A percentile compares a stretch with the other conserved stretches of the same genome.
These are phyloP conservation scores for Papilio dardanus DNA, from an alignment of 1,140 invertebrate genomes.

Conservation along the genomic window DNA sequence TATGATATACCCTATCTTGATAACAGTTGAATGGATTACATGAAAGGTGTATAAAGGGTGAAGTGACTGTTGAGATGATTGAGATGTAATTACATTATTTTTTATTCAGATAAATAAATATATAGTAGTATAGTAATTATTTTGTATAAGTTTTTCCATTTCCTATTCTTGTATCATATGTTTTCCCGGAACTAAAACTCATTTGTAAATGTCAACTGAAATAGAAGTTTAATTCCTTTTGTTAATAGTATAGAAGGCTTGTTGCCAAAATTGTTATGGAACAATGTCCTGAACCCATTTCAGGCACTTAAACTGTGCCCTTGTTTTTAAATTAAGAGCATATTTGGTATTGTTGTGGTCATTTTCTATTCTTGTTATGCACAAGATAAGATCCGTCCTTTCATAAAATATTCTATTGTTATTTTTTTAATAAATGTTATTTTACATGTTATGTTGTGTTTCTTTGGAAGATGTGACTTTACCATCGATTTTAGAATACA, in stretches of 20 bases:
- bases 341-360: conserved; percentile 8
- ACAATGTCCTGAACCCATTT: conserved; percentile 20
- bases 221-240: conserved; percentile 27
- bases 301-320: conserved; percentile 22
- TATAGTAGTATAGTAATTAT: not conserved
- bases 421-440: not conserved
- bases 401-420: not conserved
- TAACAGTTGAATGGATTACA: too few species aligned
- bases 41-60: too few species aligned
- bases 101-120: too few species aligned
- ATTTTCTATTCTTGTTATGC: conserved; percentile 13
- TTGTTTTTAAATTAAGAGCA: conserved; percentile 26
- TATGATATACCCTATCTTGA: too few species aligned
- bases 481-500: too few species aligned
- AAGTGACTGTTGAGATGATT: too few species aligned
- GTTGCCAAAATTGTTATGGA: conserved; percentile 26
- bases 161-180: not conserved
- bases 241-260: conserved; percentile 20
- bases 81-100: too few species aligned
- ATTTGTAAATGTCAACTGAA: conserved; percentile 24
- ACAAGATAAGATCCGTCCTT: not conserved
- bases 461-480: too few species aligned
- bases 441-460: not conserved
- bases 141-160: not conserved
- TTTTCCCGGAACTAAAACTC: conserved; percentile 23